Base-by-base conservation (phyloP, 2,888 invertebrate genomes). In the Prosopocoilus inquinatus region DNA sequence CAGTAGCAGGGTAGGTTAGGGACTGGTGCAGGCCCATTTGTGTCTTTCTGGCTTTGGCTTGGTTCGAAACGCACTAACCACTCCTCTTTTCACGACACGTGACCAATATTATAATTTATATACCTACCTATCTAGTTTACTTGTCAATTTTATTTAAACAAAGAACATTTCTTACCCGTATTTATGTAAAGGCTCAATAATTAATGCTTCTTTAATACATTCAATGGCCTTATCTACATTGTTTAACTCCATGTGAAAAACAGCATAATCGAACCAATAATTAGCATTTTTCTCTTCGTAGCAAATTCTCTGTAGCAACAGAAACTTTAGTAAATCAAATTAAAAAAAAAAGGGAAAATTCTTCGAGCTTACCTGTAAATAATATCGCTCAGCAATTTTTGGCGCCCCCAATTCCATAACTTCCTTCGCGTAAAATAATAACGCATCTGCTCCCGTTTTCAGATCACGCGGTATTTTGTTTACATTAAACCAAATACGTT, bases 201-300 rank as follows among this genome's bases (percentile, higher is more conserved):
- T 57, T 41, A 77, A 61, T n/a, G 72, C 70, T 67, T 75, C 70
- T 51, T 67, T 65, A 9, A 73, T 56, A 62, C 74, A 75, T 62
- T 74, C 71, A 44, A 70, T 67, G 2, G 75, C 75, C 38, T 68
- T 69, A 44, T 73, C 73, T 2, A 52, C 35, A 28, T 72, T 61
- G 3, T 63, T 61, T 2, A 63, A 55, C 57, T 72, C 68, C 46
- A 75, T 53, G 36, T 72, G 65, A 60, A 63, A 76, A 43, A 77
- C 54, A 1, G 75, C 76, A 50, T 73, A 76, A 58, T 76, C 70
- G 52, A 75, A 75, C 77, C 77, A 77, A 47, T 52, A 62, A 54
- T 71, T 64, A 3, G 74, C 60, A 55, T 69, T 64, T 8, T 61
- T 53, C 50, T 68, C 62, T 56, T 71, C 63, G 13, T 63, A 58